Evolutionary conservation across 2,797 vertebrate genomes (phyloP).

Genomic region (Cuniculus paca): DNA sequence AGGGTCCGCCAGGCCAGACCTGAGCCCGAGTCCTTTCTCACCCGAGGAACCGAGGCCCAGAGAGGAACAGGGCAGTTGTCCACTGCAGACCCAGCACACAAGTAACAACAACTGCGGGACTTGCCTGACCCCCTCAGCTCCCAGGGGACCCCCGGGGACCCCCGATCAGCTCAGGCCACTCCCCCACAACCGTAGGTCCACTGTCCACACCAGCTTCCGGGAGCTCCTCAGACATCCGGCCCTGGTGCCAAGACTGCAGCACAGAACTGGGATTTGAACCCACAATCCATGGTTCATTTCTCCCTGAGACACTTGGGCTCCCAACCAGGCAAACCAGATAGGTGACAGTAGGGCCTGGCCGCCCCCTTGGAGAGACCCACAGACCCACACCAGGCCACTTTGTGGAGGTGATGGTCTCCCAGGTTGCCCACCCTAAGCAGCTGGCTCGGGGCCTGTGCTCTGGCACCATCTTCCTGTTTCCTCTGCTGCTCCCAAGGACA

Average conservation of each 20-base stretch:
- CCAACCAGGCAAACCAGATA: background rate
- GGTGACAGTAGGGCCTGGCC: background rate
- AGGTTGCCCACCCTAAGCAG: background rate
- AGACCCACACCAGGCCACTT: background rate
- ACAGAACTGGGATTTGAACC: background rate
- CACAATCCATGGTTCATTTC: background rate
- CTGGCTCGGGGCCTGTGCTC: background rate
- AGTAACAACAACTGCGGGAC: background rate
- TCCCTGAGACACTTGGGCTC: background rate
- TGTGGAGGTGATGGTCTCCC: background rate
- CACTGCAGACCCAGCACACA: fast-evolving
- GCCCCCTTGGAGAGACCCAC: background rate
- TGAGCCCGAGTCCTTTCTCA: background rate
- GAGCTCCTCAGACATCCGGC: background rate
- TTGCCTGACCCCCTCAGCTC: background rate
- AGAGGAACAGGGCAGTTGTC: background rate
- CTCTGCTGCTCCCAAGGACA: background rate
- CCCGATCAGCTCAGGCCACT: background rate
- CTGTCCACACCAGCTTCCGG: background rate
- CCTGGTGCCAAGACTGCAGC: background rate
- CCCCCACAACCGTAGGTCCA: background rate
- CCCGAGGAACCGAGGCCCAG: background rate
- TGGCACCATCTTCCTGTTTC: background rate
- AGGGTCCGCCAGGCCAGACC: background rate
- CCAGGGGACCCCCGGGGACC: background rate